A percentile compares a stretch with the other conserved stretches of the same genome.
phyloP scores from a whole-genome alignment of 2,113 vertebrate genomes.

The Macrotus californicus region DNA sequence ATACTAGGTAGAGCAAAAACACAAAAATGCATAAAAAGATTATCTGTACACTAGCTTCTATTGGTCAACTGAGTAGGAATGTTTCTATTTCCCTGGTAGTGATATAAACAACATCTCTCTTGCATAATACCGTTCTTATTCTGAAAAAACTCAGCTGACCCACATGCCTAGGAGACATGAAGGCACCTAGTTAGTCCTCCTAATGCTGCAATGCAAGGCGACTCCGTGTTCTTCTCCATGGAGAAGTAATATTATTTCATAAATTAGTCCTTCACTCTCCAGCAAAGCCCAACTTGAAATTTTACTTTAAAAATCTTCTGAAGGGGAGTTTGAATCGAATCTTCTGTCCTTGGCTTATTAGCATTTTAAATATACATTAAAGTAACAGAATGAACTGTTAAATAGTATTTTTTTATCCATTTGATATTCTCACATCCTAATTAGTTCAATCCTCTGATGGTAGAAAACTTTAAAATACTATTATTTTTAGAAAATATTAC shows the following conservation, averaged over 20 bases:
- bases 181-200: neutral
- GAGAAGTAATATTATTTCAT: neutral
- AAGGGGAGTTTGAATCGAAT: neutral
- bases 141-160: neutral
- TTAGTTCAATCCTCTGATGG: conserved; percentile 31
- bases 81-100: neutral
- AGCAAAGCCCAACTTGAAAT: neutral
- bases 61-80: neutral
- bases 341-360: neutral
- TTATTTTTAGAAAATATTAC: conserved; percentile 40
- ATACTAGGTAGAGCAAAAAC: neutral
- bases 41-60: neutral
- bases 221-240: neutral
- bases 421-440: conserved; percentile 20
- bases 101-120: neutral
- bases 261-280: neutral
- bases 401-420: conserved; percentile 11
- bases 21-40: neutral
- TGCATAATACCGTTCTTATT: neutral
- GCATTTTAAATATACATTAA: conserved; percentile 18
- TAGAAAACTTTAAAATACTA: conserved; percentile 41
- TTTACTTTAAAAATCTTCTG: neutral
- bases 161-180: neutral
- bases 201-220: neutral
- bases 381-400: conserved; percentile 19